phyloP scores from a whole-genome alignment of 2,888 invertebrate genomes.

The Marasmarcha lunaedactyla region DNA sequence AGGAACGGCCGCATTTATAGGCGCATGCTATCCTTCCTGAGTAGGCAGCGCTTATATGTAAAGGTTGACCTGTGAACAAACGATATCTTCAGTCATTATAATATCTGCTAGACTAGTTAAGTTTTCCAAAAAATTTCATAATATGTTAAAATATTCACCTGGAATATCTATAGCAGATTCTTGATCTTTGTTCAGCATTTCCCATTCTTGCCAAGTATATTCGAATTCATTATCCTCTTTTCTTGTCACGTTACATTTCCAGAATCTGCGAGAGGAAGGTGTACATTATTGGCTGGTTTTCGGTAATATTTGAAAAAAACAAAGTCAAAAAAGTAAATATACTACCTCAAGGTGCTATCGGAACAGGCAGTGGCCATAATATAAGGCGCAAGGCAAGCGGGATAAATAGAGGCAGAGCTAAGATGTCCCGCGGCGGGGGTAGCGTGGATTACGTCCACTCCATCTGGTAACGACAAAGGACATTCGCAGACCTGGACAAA shows the following conservation, averaged over 20 bases:
- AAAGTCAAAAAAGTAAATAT: neutral
- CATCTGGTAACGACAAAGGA: constrained; percentile 86
- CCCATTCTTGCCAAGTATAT: constrained; percentile 90
- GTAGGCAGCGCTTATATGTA: constrained; percentile 97
- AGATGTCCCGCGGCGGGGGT: constrained; percentile 96
- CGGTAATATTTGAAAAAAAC: neutral
- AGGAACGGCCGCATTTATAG: constrained; percentile 92
- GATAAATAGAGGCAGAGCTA: constrained; percentile 97
- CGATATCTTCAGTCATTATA: too few relatives aligned
- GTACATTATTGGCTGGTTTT: neutral
- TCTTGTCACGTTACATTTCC: constrained; percentile 81
- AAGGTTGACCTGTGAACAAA: constrained; percentile 82
- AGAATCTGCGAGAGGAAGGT: constrained; percentile 71
- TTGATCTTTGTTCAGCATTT: constrained; percentile 82
- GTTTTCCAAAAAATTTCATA: neutral
- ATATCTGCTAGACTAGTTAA: too few relatives aligned
- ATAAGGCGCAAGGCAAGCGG: constrained; percentile 98
- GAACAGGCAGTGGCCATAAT: constrained; percentile 95
- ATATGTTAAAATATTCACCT: too few relatives aligned
- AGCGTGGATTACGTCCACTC: constrained; percentile 93
- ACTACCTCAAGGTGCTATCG: constrained; percentile 83
- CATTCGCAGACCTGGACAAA: constrained; percentile 81
- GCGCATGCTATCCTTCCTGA: constrained; percentile 98
- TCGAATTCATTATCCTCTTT: constrained; percentile 53
- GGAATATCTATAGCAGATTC: constrained; percentile 78